Percentiles rank a stretch among this genome's conserved stretches.
These are phyloP conservation scores for Anthrax anthrax DNA, from an alignment of 2,888 invertebrate species.

Conservation along the genomic window DNA sequence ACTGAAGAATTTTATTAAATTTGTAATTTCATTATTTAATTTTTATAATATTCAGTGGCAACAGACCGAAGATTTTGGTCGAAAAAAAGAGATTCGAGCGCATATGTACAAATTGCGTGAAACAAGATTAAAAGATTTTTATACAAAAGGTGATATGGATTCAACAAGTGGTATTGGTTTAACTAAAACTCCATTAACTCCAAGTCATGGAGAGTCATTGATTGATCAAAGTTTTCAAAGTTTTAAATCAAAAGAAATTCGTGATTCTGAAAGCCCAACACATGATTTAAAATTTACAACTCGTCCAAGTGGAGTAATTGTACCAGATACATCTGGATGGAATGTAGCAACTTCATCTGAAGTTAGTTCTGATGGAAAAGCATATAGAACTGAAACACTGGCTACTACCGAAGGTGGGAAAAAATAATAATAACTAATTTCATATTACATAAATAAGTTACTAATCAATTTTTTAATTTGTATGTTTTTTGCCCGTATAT, in stretches of 20 bases:
- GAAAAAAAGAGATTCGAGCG: constrained; percentile 72
- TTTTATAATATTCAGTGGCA: constrained; percentile 48
- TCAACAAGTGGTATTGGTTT: constrained; percentile 31
- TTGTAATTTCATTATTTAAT: background rate
- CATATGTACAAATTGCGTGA: constrained; percentile 76
- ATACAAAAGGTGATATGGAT: constrained; percentile 40
- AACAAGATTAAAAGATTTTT: constrained; percentile 59
- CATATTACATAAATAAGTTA: background rate
- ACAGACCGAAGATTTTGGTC: constrained; percentile 71
- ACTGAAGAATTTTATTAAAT: no score
- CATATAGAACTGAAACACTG: constrained; percentile 41
- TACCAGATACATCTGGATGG: constrained; percentile 45
- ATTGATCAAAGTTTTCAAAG: constrained; percentile 64
- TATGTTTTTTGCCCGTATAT: constrained; percentile 16
- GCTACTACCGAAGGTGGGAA: constrained; percentile 46
- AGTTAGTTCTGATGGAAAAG: constrained; percentile 49
- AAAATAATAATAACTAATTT: background rate
- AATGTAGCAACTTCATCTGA: constrained; percentile 48
- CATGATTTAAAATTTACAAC: constrained; percentile 32
- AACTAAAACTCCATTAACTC: constrained; percentile 30
- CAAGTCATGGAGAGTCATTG: constrained; percentile 53
- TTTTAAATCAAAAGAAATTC: constrained; percentile 62
- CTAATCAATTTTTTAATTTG: background rate
- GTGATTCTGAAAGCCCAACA: constrained; percentile 62
- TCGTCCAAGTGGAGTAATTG: constrained; percentile 19